Evolutionary conservation across 2,113 vertebrate species (phyloP).

Genomic region (Embiotoca jacksoni): DNA sequence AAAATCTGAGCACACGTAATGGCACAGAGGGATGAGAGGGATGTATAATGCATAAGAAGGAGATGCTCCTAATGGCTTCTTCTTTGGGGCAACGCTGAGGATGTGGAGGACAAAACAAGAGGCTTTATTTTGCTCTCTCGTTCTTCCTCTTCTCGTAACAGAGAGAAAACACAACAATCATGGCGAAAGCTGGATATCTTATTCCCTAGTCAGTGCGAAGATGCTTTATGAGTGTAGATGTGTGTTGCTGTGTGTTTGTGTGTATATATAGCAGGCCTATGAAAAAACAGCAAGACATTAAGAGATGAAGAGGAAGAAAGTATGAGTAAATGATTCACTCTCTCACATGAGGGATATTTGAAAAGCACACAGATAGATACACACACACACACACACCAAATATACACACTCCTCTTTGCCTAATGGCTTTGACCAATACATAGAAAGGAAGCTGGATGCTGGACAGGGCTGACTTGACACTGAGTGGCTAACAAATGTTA

Average conservation of each 20-base stretch:
- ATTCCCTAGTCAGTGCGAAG: constrained; percentile 54
- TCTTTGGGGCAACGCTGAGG: constrained; percentile 70
- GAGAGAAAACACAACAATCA: constrained; percentile 60
- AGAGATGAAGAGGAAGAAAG: constrained; percentile 65
- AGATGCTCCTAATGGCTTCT: constrained; percentile 75
- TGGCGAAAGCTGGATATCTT: constrained; percentile 52
- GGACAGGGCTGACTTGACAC: constrained; percentile 76
- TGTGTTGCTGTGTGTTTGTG: constrained; percentile 32
- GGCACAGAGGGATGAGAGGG: constrained; percentile 69
- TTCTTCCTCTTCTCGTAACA: constrained; percentile 59
- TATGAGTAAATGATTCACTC: constrained; percentile 70
- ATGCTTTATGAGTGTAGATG: not conserved
- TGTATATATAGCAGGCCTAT: not conserved
- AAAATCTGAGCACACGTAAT: constrained; percentile 79
- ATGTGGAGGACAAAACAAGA: constrained; percentile 68
- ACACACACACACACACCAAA: constrained; percentile 33
- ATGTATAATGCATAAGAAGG: constrained; percentile 81
- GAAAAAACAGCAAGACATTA: constrained; percentile 68
- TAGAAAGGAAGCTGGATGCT: constrained; percentile 70
- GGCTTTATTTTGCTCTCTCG: constrained; percentile 61
- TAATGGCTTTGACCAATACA: constrained; percentile 79
- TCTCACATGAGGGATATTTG: constrained; percentile 61
- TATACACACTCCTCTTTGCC: constrained; percentile 60
- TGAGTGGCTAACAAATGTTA: constrained; percentile 83
- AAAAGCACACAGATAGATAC: constrained; percentile 51